A percentile compares a stretch with the other conserved stretches of the same genome.
Conservation (phyloP, 2,113 vertebrate genomes). For the Condylura cristata region DNA sequence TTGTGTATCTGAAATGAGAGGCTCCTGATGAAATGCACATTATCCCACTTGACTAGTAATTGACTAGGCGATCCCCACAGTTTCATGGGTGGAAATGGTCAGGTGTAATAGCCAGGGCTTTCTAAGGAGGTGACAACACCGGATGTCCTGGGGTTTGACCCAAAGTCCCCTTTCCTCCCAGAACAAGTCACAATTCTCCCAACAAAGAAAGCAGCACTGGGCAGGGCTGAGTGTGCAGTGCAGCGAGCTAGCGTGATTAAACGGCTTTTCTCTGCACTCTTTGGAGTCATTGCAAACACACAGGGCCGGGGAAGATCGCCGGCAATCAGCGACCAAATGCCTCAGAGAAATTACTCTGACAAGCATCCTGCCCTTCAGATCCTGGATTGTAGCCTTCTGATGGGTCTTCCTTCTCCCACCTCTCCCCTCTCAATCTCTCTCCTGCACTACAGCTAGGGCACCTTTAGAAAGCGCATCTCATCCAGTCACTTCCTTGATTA, state of each 20-base stretch:
- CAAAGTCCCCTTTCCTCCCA: neutral
- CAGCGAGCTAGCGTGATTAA: conserved; percentile 9
- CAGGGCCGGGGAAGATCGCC: neutral
- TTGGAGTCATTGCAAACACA: neutral
- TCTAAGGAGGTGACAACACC: neutral
- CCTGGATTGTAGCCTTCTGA: conserved; percentile 27
- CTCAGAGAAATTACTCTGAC: conserved; percentile 55
- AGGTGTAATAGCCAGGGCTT: neutral
- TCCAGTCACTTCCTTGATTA: conserved; percentile 30
- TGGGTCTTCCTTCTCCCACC: conserved; percentile 29
- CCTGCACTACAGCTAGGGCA: neutral
- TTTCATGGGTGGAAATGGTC: conserved; percentile 35
- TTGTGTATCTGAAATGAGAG: conserved; percentile 15
- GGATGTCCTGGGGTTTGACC: neutral
- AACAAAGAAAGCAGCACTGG: neutral
- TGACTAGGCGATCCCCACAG: conserved; percentile 37
- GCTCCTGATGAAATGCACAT: conserved; percentile 66
- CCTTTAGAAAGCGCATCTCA: neutral
- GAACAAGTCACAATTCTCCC: neutral
- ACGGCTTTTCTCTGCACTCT: conserved; percentile 20
- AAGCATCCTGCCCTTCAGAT: conserved; percentile 14
- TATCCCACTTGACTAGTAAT: conserved; percentile 70
- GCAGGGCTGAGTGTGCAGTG: neutral
- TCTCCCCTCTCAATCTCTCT: conserved; percentile 11
- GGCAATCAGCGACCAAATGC: conserved; percentile 53